Percentiles rank a stretch among this genome's conserved stretches.
Evolutionary conservation across 2,797 vertebrate genomes (phyloP).

Genomic region (Agapornis canus): DNA sequence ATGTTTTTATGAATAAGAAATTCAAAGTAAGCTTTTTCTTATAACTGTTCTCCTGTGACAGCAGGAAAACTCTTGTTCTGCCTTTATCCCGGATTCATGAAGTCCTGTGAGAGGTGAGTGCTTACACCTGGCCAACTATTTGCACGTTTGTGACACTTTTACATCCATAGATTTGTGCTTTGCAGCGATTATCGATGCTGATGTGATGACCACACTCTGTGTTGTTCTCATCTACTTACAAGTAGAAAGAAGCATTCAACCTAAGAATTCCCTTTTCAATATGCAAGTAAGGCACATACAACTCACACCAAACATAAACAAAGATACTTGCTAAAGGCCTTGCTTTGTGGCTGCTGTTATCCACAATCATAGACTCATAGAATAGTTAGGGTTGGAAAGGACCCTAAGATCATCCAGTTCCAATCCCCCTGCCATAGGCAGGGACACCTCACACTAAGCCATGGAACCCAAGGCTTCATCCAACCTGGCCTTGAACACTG

Average conservation of each 20-base stretch:
- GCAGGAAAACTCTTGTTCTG: background rate
- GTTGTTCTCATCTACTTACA: background rate
- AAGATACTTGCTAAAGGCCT: background rate
- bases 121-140: conserved; percentile 34
- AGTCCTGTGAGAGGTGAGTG: background rate
- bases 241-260: background rate
- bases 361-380: background rate
- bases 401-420: no score
- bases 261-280: background rate
- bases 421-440: no score
- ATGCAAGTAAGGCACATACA: background rate
- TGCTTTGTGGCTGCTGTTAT: background rate
- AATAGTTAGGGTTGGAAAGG: no score
- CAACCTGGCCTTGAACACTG: no score
- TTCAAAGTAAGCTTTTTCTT: background rate
- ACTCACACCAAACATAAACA: background rate
- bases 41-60: background rate
- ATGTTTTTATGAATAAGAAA: conserved; percentile 2
- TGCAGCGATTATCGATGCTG: background rate
- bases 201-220: background rate
- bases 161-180: background rate
- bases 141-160: conserved; percentile 1
- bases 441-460: no score
- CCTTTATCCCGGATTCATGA: conserved; percentile 6
- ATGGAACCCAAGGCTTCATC: no score